Percentiles rank a stretch among this genome's conserved stretches.
phyloP scores from a whole-genome alignment of 2,113 vertebrate species.

The Gymnobelideus leadbeateri region DNA sequence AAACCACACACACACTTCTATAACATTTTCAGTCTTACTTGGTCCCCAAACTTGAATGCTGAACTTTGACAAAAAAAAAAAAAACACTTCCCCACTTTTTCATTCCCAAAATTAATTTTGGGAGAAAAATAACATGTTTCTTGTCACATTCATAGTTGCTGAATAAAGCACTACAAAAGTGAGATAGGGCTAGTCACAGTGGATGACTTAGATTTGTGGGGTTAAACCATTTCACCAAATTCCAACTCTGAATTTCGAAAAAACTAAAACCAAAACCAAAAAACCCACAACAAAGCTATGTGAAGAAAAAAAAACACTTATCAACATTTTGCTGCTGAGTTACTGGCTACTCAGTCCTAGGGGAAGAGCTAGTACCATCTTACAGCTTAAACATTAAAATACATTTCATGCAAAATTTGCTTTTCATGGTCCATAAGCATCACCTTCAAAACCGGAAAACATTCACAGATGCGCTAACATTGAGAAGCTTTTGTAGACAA shows the following conservation, averaged over 20 bases:
- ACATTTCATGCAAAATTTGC: conserved; percentile 82
- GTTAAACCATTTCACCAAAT: conserved; percentile 64
- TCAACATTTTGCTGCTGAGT: conserved; percentile 68
- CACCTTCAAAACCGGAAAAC: conserved; percentile 79
- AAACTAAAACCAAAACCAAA: conserved; percentile 8
- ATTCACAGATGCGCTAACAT: conserved; percentile 83
- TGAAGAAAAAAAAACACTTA: conserved; percentile 60
- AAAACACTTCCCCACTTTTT: conserved; percentile 69
- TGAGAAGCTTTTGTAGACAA: conserved; percentile 84
- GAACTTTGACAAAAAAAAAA: conserved; percentile 67
- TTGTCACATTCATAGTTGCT: conserved; percentile 53
- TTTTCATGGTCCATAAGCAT: conserved; percentile 75
- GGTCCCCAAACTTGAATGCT: conserved; percentile 67
- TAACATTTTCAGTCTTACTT: conserved; percentile 83
- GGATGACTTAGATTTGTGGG: conserved; percentile 35
- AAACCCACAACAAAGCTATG: conserved; percentile 18
- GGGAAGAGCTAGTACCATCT: conserved; percentile 73
- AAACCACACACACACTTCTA: conserved; percentile 81
- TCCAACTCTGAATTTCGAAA: conserved; percentile 71
- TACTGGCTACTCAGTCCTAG: conserved; percentile 71
- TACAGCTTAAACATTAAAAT: conserved; percentile 79
- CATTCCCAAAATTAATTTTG: conserved; percentile 71
- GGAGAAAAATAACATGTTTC: conserved; percentile 72
- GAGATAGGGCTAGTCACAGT: conserved; percentile 37
- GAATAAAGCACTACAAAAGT: conserved; percentile 63